A percentile compares a stretch with the other conserved stretches of the same genome.
phyloP scores from a whole-genome alignment of 2,113 vertebrate genomes.

The Camelus bactrianus region DNA sequence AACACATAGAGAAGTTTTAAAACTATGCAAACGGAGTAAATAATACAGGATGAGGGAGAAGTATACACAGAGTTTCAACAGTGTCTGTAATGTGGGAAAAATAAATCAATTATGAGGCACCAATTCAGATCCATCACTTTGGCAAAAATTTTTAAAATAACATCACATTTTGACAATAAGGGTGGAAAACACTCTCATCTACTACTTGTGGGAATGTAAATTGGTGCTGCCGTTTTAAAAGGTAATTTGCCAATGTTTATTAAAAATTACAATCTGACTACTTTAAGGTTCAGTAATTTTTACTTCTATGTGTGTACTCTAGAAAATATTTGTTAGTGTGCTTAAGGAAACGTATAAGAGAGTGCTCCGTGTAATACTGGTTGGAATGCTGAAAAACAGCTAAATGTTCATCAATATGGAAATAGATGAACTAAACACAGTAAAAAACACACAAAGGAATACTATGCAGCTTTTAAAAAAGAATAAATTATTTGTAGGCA shows the following conservation, averaged over 20 bases:
- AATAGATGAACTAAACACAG: background rate
- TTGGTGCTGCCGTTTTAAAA: background rate
- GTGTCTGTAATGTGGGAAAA: background rate
- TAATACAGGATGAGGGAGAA: background rate
- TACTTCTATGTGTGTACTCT: background rate
- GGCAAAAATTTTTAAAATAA: background rate
- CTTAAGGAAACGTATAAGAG: background rate
- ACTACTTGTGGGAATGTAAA: background rate
- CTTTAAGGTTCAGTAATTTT: background rate
- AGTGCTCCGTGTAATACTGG: background rate
- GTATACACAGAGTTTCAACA: background rate
- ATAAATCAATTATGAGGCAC: background rate
- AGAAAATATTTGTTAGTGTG: background rate
- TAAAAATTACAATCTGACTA: background rate
- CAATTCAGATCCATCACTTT: background rate
- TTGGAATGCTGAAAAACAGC: background rate
- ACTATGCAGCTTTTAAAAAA: background rate
- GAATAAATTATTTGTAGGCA: background rate
- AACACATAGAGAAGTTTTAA: background rate
- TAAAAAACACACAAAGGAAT: background rate
- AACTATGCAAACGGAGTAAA: background rate
- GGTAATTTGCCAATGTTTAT: background rate
- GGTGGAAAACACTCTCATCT: background rate
- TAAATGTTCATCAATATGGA: background rate
- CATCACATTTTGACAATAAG: background rate